A percentile compares a stretch with the other conserved stretches of the same genome.
Evolutionary conservation across 2,888 invertebrate species (phyloP).

Genomic region (Sphecodes monilicornis): DNA sequence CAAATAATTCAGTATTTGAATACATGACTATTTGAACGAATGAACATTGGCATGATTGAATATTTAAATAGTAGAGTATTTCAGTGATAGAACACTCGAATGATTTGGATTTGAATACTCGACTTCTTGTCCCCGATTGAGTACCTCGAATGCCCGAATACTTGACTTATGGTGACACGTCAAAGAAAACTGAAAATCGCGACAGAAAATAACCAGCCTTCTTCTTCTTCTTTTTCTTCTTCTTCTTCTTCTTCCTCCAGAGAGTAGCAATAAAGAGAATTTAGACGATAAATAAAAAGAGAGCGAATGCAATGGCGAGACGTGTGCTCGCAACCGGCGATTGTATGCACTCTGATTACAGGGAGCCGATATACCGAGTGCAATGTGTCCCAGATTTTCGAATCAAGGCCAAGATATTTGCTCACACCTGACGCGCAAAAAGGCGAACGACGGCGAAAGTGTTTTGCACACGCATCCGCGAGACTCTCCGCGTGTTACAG

Average conservation of each 20-base stretch:
- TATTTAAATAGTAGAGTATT: neutral
- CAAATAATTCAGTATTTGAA: no score
- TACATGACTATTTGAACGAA: no score
- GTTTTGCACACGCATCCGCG: constrained; percentile 21
- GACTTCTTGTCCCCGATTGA: neutral
- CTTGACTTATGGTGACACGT: neutral
- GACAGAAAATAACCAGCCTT: neutral
- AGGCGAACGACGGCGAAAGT: constrained; percentile 58
- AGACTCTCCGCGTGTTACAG: neutral
- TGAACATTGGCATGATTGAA: no score
- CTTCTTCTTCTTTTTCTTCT: no score
- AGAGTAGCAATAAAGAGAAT: neutral
- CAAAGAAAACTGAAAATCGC: neutral
- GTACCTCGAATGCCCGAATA: neutral
- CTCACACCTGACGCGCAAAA: constrained; percentile 46
- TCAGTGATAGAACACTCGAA: rapidly evolving
- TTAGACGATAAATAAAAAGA: neutral
- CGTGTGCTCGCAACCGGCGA: constrained; percentile 24
- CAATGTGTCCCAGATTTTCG: constrained; percentile 60
- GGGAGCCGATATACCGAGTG: constrained; percentile 29
- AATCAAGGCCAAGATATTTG: constrained; percentile 64
- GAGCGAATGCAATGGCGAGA: neutral
- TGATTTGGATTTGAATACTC: neutral
- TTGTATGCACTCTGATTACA: constrained; percentile 42
- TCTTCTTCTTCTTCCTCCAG: no score